Evolutionary conservation across 2,113 vertebrate genomes (phyloP).

Genomic region (Orthonyx spaldingii): DNA sequence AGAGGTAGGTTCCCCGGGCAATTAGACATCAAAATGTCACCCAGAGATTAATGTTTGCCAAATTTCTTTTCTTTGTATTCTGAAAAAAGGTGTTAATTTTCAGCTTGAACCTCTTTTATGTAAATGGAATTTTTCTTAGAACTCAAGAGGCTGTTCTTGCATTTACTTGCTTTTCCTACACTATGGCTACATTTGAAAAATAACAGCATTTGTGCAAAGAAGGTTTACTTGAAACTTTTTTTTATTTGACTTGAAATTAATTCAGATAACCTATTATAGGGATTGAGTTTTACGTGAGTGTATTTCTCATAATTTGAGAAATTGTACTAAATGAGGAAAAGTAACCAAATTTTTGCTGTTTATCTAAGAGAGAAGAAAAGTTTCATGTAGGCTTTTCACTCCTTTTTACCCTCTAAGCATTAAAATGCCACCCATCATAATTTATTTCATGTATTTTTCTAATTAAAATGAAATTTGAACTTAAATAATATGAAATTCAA

Average conservation of each 20-base stretch:
- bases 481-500: not conserved
- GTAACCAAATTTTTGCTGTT: not conserved
- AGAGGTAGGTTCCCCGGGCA: fast-evolving
- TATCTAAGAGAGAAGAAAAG: not conserved
- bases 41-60: not conserved
- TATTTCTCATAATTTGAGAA: not conserved
- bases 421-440: not conserved
- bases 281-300: not conserved
- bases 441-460: not conserved
- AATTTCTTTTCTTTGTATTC: not conserved
- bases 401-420: not conserved
- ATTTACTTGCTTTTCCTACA: not conserved
- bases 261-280: not conserved
- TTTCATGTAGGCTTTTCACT: not conserved
- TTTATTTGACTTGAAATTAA: not conserved
- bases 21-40: not conserved
- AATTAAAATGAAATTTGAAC: not conserved
- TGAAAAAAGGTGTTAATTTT: not conserved
- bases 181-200: not conserved
- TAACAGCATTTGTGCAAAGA: not conserved
- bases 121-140: not conserved
- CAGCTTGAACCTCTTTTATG: not conserved
- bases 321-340: not conserved
- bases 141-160: not conserved
- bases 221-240: not conserved